Evolutionary conservation across 2,113 vertebrate genomes (phyloP), one percentile per base, ranked within the genome.

Genomic region (Columbina picui): DNA sequence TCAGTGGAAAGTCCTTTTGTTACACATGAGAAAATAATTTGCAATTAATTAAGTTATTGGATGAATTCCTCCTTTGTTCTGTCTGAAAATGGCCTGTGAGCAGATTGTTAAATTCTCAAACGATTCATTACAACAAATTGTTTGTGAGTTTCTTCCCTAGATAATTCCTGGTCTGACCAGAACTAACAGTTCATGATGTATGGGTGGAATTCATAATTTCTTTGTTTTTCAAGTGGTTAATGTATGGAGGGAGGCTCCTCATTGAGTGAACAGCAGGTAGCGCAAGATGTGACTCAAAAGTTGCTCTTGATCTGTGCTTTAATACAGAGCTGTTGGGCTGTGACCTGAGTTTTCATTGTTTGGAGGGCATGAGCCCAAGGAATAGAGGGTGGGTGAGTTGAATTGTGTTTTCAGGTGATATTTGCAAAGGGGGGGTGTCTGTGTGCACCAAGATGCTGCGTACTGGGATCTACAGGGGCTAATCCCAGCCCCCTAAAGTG

Each of bases 61-160:
- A 92, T 56, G 6, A 84, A 78, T 92, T 93, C 79, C 68, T 91
- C 68, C 30, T 97, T 96, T 97, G 85, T 94, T 96, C 63, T 77
- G 16, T 57, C 78, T 91, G 93, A 69, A 89, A 94, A 85, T 79
- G 45, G 57, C 61, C 47, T 64, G 61, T 65, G 47, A 95, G 25
- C 68, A 94, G 78, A 92, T 83, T 95, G 50, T 49, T 90, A 55
- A 87, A 91, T 93, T 91, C 63, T 80, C 47, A 57, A 73, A 94
- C 10, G 34, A 73, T 50, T 64, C n/a, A 34, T 68, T 69, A 32
- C 38, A 69, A 36, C 32, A 78, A 89, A 89, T 49, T 39, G 76
- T 60, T 85, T 82, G 29, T n/a, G 61, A 70, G 21, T 67, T 88
- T 95, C 52, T 93, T 87, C 53, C 23, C 39, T 61, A 89, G 89